A percentile compares a stretch with the other conserved stretches of the same genome.
Conservation (phyloP, 2,113 vertebrate species). For the Mellivora capensis region DNA sequence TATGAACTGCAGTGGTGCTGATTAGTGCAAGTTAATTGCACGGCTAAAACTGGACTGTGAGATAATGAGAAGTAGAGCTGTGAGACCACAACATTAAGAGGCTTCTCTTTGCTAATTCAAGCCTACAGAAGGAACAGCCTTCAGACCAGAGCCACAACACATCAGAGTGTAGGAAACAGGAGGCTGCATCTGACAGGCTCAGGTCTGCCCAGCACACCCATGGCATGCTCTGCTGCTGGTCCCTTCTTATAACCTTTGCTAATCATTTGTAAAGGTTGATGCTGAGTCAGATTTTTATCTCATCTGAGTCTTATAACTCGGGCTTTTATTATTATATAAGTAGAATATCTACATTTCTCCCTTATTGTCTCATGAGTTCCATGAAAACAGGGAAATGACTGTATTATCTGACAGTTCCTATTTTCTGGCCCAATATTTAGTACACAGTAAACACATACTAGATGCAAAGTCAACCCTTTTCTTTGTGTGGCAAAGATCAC, state of each 20-base stretch:
- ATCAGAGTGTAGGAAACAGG: background rate
- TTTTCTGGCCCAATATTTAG: background rate
- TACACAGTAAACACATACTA: background rate
- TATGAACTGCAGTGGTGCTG: conserved; percentile 9
- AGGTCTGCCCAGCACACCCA: background rate
- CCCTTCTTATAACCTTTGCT: background rate
- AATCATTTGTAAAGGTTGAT: background rate
- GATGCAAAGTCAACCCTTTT: background rate
- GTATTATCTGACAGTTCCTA: background rate
- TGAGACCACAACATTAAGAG: background rate
- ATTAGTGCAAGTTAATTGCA: background rate
- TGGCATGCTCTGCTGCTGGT: background rate
- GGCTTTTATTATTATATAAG: background rate
- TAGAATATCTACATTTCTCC: background rate
- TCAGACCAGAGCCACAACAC: background rate
- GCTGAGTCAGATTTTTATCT: background rate
- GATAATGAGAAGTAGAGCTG: background rate
- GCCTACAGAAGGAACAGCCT: background rate
- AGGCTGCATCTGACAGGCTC: background rate
- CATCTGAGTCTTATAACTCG: background rate
- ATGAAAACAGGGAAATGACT: background rate
- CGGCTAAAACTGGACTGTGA: background rate
- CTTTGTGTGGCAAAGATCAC: background rate
- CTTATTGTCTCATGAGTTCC: background rate
- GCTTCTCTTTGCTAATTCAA: background rate